Percentiles rank a stretch among this genome's conserved stretches.
These are phyloP conservation scores for Leguminivora glycinivorella DNA, from an alignment of 1,140 invertebrate genomes.

Conservation along the genomic window DNA sequence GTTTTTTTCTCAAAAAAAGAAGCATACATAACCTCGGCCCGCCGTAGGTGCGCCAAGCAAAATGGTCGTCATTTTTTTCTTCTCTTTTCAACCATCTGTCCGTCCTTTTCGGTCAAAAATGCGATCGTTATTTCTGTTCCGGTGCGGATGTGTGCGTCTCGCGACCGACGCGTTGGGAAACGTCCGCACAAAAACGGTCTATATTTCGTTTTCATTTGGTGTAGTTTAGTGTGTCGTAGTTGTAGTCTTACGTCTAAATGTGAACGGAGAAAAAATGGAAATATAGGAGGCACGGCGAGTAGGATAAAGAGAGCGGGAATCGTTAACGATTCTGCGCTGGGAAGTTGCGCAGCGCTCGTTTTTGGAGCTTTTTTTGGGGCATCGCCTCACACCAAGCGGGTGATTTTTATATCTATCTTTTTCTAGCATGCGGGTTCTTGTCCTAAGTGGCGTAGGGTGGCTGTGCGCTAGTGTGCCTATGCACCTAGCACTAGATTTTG, in stretches of 20 bases:
- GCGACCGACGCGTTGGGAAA: slow-evolving; percentile 49
- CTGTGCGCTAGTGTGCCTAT: slow-evolving; percentile 43
- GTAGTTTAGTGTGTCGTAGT: slow-evolving; percentile 37
- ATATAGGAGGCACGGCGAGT: slow-evolving; percentile 76
- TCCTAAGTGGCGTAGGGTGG: slow-evolving; percentile 45
- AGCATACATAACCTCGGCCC: slow-evolving; percentile 72
- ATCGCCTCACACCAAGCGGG: slow-evolving; percentile 73
- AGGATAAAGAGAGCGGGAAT: slow-evolving; percentile 78
- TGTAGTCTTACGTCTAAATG: slow-evolving; percentile 72
- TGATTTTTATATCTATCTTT: slow-evolving; percentile 76
- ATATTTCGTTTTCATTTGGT: slow-evolving; percentile 33
- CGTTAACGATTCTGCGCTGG: slow-evolving; percentile 79
- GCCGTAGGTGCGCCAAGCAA: slow-evolving; percentile 75
- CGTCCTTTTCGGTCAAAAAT: slow-evolving; percentile 79
- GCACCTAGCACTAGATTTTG: slow-evolving; percentile 35
- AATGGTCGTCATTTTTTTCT: slow-evolving; percentile 79
- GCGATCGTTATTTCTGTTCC: slow-evolving; percentile 79
- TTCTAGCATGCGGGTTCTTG: slow-evolving; percentile 68
- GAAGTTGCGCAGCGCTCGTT: slow-evolving; percentile 78
- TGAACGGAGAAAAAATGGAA: slow-evolving; percentile 76
- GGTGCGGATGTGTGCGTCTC: slow-evolving; percentile 72
- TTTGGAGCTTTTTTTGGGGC: slow-evolving; percentile 79
- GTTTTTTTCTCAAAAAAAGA: slow-evolving; percentile 76
- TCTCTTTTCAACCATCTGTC: slow-evolving; percentile 78
- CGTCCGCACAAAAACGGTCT: slow-evolving; percentile 33